A percentile compares a stretch with the other conserved stretches of the same genome.
Evolutionary conservation across 2,797 vertebrate species (phyloP).

Genomic region (Eupleurogrammus muticus): DNA sequence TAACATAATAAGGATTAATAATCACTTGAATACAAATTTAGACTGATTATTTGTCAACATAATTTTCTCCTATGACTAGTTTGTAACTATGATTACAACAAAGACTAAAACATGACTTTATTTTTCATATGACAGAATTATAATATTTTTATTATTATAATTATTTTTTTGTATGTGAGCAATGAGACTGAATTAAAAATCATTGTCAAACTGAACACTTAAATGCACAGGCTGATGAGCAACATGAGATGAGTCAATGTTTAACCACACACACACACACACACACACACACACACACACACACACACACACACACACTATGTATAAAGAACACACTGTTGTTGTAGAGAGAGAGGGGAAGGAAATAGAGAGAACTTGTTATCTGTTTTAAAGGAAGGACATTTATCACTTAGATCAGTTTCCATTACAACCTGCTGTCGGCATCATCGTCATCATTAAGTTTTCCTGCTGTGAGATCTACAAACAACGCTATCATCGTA

Average conservation of each 20-base stretch:
- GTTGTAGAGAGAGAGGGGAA: slow-evolving; percentile 20
- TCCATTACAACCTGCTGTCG: slow-evolving; percentile 30
- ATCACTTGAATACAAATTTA: too few species aligned
- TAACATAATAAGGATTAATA: too few species aligned
- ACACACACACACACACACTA: background rate
- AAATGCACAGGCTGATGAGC: background rate
- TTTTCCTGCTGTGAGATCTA: slow-evolving; percentile 17
- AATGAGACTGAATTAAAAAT: too few species aligned
- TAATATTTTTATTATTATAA: too few species aligned
- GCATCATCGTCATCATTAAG: slow-evolving; percentile 13
- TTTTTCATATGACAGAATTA: too few species aligned
- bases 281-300: background rate
- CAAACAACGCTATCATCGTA: background rate
- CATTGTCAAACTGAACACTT: background rate
- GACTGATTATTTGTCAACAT: too few species aligned
- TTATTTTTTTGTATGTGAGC: too few species aligned
- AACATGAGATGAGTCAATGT: slow-evolving; percentile 1
- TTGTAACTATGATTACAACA: too few species aligned
- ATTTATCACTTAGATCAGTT: slow-evolving; percentile 55
- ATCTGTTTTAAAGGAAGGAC: slow-evolving; percentile 50
- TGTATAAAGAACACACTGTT: background rate
- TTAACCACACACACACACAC: slow-evolving; percentile 2
- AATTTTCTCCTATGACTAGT: too few species aligned
- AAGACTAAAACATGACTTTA: too few species aligned
- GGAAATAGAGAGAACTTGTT: slow-evolving; percentile 38